Evolutionary conservation across 2,888 invertebrate species (phyloP).

Genomic region (Xanthia togata): DNA sequence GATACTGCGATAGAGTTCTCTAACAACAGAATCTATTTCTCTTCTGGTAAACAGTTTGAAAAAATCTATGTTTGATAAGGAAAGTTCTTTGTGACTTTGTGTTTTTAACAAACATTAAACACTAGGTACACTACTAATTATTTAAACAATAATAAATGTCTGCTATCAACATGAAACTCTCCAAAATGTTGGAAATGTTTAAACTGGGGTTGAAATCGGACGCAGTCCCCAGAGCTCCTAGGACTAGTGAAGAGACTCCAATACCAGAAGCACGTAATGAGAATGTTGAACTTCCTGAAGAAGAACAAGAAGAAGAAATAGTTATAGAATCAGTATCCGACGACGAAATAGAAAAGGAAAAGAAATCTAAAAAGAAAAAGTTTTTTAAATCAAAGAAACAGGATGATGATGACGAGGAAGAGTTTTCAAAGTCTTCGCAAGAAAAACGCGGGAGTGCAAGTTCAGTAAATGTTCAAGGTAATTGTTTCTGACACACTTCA

Average conservation of each 20-base stretch:
- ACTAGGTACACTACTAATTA: background rate
- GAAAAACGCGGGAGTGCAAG: conserved; percentile 68
- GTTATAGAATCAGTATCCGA: conserved; percentile 71
- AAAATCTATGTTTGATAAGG: conserved; percentile 16
- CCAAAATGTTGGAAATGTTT: conserved; percentile 82
- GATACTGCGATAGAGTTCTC: background rate
- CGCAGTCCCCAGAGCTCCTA: conserved; percentile 87
- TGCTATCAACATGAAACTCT: conserved; percentile 66
- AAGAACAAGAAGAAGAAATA: conserved; percentile 74
- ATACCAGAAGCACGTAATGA: conserved; percentile 65
- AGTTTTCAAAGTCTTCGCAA: conserved; percentile 61
- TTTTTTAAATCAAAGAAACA: conserved; percentile 70
- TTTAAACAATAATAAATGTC: conserved; percentile 64
- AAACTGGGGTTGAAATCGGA: conserved; percentile 86
- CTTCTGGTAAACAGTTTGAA: background rate
- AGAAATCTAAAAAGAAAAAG: conserved; percentile 74
- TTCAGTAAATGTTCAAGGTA: conserved; percentile 85
- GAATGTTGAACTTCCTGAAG: conserved; percentile 69
- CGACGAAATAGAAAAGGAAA: conserved; percentile 72
- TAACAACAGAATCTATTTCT: background rate
- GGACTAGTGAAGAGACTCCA: conserved; percentile 70
- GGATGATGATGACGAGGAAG: conserved; percentile 49
- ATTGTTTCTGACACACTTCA: background rate
- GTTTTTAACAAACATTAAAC: conserved; percentile 18
- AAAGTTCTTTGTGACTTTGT: conserved; percentile 54